Evolutionary conservation across 2,797 vertebrate species (phyloP), one percentile per base, ranked within the genome.

Genomic region (Sebastes itinus): DNA sequence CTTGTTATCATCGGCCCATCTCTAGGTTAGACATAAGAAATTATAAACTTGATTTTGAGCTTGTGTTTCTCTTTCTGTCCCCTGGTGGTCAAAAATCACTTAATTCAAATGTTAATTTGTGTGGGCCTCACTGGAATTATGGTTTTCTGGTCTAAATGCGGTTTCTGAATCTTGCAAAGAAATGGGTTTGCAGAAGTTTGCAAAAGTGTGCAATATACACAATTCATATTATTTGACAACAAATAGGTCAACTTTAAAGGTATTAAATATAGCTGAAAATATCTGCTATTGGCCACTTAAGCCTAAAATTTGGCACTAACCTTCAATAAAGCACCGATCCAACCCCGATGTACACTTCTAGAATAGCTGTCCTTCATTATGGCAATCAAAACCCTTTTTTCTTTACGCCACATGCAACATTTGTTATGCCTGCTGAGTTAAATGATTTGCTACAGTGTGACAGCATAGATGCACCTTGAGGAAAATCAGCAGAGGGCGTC

Each of bases 381-480:
- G 72, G 72, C 56, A 56, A 59, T 12, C 42, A 28, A 2, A 72
- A 80, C 23, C 13, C 8, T 54, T 61, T 28, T 61, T 5, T 49
- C 30, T 70, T 72, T 59, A 67, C 7, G 28, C 83, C 60, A 86
- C 74, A 83, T 84, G 89, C 82, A 60, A 68, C 63, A 71, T 69
- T 63, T 73, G 27, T 71, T 28, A 22, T 49, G 72, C 65, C 54
- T 72, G 54, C 81, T 18, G 35, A 72, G 58, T 82, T 78, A 11
- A 79, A 76, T 35, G 6, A 75, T 77, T 80, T 74, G 73, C 76
- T 75, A 75, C 55, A 77, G 54, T 46, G 56, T 72, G 64, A 77
- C 9, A 81, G 66, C 58, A 79, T 18, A 72, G 76, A 78, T 75
- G 46, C 70, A 76, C 32, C 63, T 65, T 20, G 28, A 87, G 73